Base-by-base conservation (phyloP, 2,888 invertebrate genomes). In the Nomada fucata region DNA sequence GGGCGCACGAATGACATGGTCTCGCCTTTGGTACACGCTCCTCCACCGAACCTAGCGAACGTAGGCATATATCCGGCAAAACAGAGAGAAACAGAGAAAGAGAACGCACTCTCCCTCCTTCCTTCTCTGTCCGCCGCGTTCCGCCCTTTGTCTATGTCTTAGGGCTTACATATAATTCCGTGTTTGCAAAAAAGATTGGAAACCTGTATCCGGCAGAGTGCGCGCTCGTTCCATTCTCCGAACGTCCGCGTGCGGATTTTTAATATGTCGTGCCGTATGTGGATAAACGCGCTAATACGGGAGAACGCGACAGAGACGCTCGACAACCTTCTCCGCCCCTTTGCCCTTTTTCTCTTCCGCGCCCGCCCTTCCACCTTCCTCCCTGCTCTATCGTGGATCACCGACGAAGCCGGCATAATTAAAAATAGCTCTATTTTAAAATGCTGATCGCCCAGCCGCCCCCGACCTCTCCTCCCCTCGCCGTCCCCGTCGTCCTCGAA, bases 121-220 rank as follows among this genome's bases (percentile, higher is more conserved):
- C 10, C 9, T 1, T 9, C 15, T 5, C 18, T 26, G 11, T 18
- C 29, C 67, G 13, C 4, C 57, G 44, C 69, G 55, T 20, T 59
- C 36, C 61, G 50, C 81, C 92, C 91, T 93, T 93, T 93, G 93
- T 93, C 93, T 92, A 91, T 92, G 93, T 93, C 93, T 95, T 95
- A 95, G 94, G 95, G 95, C 95, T 95, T 95, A 95, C 95, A 94
- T 94, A 94, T 94, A 95, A 95, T 95, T 95, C 95, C 95, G 94
- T 95, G 93, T 95, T 95, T 95, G 95, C 95, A 94, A 94, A 95
- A 95, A 92, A 93, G 93, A 93, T 93, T 88, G 86, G 81, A 76
- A 61, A 60, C 85, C 85, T 77, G 80, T 76, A 75, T 67, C 83
- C 74, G 82, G 92, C 93, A 85, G 92, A 89, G 82, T 87, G 83